Evolutionary conservation across 2,888 invertebrate species (phyloP).

Genomic region (Choristoneura rosaceana): DNA sequence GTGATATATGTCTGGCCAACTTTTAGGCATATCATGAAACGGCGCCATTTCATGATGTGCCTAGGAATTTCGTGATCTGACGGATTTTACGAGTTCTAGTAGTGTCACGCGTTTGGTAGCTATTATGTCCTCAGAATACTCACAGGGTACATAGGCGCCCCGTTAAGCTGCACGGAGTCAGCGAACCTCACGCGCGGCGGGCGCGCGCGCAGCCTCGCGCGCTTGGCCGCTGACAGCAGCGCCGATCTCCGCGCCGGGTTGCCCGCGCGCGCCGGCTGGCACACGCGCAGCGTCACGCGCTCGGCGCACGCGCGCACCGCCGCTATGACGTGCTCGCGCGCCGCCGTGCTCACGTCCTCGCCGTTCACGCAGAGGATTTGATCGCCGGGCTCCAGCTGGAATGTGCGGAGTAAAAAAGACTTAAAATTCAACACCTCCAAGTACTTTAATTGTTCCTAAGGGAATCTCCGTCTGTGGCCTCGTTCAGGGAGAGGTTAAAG

Average conservation of each 20-base stretch:
- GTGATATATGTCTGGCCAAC: too few species aligned
- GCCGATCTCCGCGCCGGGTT: constrained; percentile 88
- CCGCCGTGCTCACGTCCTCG: constrained; percentile 94
- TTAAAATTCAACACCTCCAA: too few species aligned
- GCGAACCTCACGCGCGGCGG: constrained; percentile 95
- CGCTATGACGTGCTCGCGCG: constrained; percentile 95
- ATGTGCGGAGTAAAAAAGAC: constrained; percentile 23
- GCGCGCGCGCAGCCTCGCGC: constrained; percentile 91
- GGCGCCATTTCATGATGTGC: too few species aligned
- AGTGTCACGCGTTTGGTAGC: too few species aligned
- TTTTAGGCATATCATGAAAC: too few species aligned
- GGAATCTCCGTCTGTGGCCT: too few species aligned
- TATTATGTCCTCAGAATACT: constrained; percentile 54
- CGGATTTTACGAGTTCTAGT: too few species aligned
- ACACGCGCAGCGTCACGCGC: constrained; percentile 91
- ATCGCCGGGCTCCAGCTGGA: constrained; percentile 93
- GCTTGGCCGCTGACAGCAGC: constrained; percentile 93
- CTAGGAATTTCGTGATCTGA: too few species aligned
- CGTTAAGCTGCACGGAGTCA: constrained; percentile 94
- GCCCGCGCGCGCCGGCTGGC: constrained; percentile 90
- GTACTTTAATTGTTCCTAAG: too few species aligned
- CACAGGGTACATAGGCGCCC: constrained; percentile 92
- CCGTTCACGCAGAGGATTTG: constrained; percentile 96
- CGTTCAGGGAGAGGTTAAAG: too few species aligned
- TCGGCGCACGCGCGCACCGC: constrained; percentile 93